These are phyloP conservation scores for Antheraea assamensis DNA, from an alignment of 2,888 invertebrate species.

Conservation along the genomic window DNA sequence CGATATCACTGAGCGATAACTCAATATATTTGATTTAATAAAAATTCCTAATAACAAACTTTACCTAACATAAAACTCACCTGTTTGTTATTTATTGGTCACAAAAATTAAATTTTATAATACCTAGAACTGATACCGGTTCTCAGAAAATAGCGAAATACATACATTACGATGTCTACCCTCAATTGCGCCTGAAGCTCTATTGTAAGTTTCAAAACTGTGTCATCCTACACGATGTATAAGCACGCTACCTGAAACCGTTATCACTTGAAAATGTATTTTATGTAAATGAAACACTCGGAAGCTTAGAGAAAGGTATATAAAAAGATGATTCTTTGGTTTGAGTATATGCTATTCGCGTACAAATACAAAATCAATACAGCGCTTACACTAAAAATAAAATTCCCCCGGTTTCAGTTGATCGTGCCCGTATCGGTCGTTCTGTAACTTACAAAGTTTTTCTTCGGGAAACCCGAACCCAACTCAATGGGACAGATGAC, in stretches of 20 bases:
- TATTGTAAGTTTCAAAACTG: neutral
- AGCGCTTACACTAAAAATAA: slow-evolving; percentile 2
- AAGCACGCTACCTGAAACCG: neutral
- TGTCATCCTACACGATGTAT: neutral
- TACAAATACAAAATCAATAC: neutral
- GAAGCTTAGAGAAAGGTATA: neutral
- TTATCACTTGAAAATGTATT: too few species aligned
- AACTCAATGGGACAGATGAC: slow-evolving; percentile 54
- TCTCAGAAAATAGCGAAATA: too few species aligned
- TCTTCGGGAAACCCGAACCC: slow-evolving; percentile 33
- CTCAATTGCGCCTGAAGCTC: neutral
- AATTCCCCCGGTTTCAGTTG: neutral
- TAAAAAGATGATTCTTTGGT: neutral
- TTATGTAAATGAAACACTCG: too few species aligned
- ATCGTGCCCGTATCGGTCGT: slow-evolving; percentile 17
- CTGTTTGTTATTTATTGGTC: too few species aligned
- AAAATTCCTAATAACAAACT: too few species aligned
- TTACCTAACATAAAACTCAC: too few species aligned
- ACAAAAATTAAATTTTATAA: too few species aligned
- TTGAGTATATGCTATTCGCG: neutral
- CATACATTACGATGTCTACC: too few species aligned
- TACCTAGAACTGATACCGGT: too few species aligned
- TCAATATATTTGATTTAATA: too few species aligned
- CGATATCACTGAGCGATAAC: too few species aligned
- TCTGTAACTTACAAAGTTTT: slow-evolving; percentile 20